Evolutionary conservation across 1,140 invertebrate species (phyloP), one percentile per base, ranked within the genome.

Genomic region (Euglossa dilemma): DNA sequence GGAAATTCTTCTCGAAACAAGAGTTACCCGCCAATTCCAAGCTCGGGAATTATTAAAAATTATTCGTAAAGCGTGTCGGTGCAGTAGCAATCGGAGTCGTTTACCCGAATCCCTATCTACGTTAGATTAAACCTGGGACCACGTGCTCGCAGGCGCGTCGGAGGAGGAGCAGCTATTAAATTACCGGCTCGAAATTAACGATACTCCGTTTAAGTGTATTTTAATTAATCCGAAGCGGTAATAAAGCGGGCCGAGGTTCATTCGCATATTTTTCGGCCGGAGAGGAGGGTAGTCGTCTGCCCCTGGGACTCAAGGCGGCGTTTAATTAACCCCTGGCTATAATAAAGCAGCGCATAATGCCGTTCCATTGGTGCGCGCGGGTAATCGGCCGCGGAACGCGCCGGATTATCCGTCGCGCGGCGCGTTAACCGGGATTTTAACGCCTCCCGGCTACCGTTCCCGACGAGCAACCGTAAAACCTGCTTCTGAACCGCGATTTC

Each of bases 201-300:
- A 79, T 73, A 73, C 76, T 75, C 71, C 80, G 80, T 79, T 85
- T 88, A 89, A 89, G 79, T 83, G 87, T 85, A 80, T 89, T 89
- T 89, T 89, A 89, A 89, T 89, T 89, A 89, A 89, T 89, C 78
- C 76, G 43, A n/a, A 54, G 56, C 56, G 80, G 73, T 83, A 77
- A 66, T 76, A 83, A 81, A 75, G 78, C 79, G 59, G n/a, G 50
- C 25, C 36, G 50, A 43, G 84, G 47, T 59, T 71, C 54, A 43
- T 76, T 36, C 47, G 59, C 81, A 84, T 87, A 87, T 85, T 87
- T 88, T 88, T 87, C 67, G 54, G 47, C 67, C 54, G 67, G 8
- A 16, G 57, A 14, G 56, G 71, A 64, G 28, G 20, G 20, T 54
- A 6, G 16, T 74, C 36, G 72, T 12, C 25, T 14, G 80, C 79